Conservation (phyloP, 1,140 invertebrate genomes). For the Drosophila funebris region DNA sequence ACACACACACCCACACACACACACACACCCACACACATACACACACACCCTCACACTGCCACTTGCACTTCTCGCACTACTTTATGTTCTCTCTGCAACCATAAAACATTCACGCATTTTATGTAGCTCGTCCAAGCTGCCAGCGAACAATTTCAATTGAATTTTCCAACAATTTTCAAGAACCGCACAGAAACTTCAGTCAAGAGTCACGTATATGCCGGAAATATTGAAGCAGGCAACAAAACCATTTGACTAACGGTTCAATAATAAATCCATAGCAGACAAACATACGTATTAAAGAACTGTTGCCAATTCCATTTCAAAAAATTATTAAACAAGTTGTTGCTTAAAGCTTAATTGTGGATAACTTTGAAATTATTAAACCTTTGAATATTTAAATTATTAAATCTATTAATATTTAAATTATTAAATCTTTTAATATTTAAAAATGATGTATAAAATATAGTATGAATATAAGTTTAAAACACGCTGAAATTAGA, state of each 20-base stretch:
- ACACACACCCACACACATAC: not conserved
- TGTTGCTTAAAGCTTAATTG: too few relatives aligned
- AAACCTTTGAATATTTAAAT: too few relatives aligned
- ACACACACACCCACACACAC: not conserved
- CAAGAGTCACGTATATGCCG: not conserved
- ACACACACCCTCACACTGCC: not conserved
- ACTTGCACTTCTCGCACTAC: not conserved
- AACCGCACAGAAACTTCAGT: not conserved
- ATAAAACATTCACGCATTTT: conserved; percentile 41
- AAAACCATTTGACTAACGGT: not conserved
- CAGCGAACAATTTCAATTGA: conserved; percentile 29
- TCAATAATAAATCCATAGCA: not conserved
- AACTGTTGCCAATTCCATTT: too few relatives aligned
- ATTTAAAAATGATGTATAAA: too few relatives aligned
- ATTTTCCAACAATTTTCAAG: conserved; percentile 19
- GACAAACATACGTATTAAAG: too few relatives aligned
- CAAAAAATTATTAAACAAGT: too few relatives aligned
- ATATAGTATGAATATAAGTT: too few relatives aligned
- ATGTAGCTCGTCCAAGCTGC: conserved; percentile 13
- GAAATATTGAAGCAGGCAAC: not conserved
- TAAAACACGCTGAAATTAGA: too few relatives aligned
- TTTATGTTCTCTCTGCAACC: conserved; percentile 12
- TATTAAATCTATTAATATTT: too few relatives aligned
- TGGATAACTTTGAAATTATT: too few relatives aligned
- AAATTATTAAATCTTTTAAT: too few relatives aligned